Evolutionary conservation across 2,113 vertebrate species (phyloP), one percentile per base, ranked within the genome.

Genomic region (Pseudois nayaur): DNA sequence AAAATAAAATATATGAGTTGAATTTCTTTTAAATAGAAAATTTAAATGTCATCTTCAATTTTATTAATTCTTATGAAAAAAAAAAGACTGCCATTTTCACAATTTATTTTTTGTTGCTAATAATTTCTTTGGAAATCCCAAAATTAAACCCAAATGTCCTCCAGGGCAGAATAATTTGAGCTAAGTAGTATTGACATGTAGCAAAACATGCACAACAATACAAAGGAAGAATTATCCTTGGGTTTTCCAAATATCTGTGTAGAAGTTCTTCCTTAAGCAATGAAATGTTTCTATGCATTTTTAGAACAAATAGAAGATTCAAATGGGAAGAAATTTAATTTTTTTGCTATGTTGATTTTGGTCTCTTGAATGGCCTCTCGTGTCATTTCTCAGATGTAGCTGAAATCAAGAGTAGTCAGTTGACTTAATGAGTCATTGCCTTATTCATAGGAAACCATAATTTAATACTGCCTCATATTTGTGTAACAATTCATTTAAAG

Each of bases 131-230:
- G 40, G 16, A 71, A 89, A 88, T 2, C 23, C 33, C 17, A 14
- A 84, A 94, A 95, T 91, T 83, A 95, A 94, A 82, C 7, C 19
- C 43, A 90, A 96, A 78, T 84, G 36, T 8, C 15, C 71, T 91
- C 14, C 25, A 57, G 8, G 6, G 52, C n/a, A 79, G 33, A 4
- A 88, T 59, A 85, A 54, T 67, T 4, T n/a, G 14, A 60, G n/a
- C 25, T 40, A 40, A 96, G 31, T 19, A 78, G 31, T 54, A 88
- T 48, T 71, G 45, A 64, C 67, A 59, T 40, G 43, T 57, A 40
- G 29, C 9, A 81, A n/a, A 90, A 45, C 13, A 87, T 13, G 6
- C 13, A 64, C 6, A 62, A 2, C 8, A 67, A 57, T 45, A 76
- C 4, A 59, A 31, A 82, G 3, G 8, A 50, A 74, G 27, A 57